Evolutionary conservation across 1,140 invertebrate species (phyloP).

Genomic region (Scaptomyza montana): DNA sequence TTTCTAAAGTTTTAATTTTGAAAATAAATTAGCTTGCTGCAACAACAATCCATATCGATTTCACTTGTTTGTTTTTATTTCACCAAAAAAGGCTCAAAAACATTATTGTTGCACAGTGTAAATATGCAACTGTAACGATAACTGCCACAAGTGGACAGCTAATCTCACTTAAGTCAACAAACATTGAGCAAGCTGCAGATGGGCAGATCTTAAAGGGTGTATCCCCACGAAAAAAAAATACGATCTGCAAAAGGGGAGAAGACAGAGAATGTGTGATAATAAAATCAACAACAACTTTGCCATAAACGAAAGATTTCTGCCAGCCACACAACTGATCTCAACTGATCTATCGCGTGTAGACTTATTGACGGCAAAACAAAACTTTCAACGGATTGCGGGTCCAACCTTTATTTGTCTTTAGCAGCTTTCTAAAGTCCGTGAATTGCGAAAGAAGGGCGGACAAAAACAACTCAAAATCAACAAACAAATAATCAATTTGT

Average conservation of each 20-base stretch:
- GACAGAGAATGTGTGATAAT: too few species aligned
- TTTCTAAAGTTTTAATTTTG: too few species aligned
- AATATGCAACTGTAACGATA: slow-evolving; percentile 36
- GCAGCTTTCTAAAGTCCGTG: slow-evolving; percentile 70
- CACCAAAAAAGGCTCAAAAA: neutral
- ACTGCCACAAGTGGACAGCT: slow-evolving; percentile 5
- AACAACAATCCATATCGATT: too few species aligned
- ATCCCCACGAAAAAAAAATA: neutral
- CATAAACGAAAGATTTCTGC: too few species aligned
- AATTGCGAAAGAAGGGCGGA: slow-evolving; percentile 69
- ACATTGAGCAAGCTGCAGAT: neutral
- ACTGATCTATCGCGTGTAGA: slow-evolving; percentile 19
- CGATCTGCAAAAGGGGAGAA: neutral
- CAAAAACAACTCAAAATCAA: slow-evolving; percentile 22
- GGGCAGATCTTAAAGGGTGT: neutral
- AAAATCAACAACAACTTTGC: too few species aligned
- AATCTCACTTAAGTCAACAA: slow-evolving; percentile 25
- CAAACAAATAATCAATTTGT: slow-evolving; percentile 31
- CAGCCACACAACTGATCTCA: slow-evolving; percentile 5
- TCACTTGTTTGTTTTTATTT: neutral
- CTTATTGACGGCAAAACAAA: slow-evolving; percentile 19
- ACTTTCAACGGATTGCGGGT: slow-evolving; percentile 40
- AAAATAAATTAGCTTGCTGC: too few species aligned
- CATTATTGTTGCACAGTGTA: slow-evolving; percentile 23
- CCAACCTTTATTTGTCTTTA: slow-evolving; percentile 78